These are phyloP conservation scores for Bombylius major DNA, from an alignment of 2,888 invertebrate species.

Conservation along the genomic window DNA sequence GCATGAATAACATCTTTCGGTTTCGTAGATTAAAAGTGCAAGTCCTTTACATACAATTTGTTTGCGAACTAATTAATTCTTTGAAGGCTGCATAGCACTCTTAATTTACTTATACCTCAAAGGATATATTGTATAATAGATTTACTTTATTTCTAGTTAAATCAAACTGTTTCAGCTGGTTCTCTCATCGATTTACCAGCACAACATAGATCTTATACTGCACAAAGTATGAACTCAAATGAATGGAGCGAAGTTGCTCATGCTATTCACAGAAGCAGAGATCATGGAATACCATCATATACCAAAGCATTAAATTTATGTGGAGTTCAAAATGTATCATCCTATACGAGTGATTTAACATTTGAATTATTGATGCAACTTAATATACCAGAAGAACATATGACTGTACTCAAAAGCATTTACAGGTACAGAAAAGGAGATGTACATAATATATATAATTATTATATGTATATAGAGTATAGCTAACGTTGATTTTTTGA, in stretches of 20 bases:
- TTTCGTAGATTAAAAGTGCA: too few relatives aligned
- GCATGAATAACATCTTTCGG: too few relatives aligned
- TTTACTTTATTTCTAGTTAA: conserved; percentile 36
- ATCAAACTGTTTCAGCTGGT: conserved; percentile 45
- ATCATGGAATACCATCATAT: conserved; percentile 72
- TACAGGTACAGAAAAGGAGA: background rate
- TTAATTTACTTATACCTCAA: too few relatives aligned
- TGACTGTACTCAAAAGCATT: conserved; percentile 2
- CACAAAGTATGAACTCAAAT: conserved; percentile 36
- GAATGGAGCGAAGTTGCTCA: conserved; percentile 42
- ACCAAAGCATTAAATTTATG: conserved; percentile 55
- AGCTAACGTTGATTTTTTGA: too few relatives aligned
- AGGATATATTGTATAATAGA: too few relatives aligned
- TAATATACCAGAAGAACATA: background rate
- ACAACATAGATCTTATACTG: conserved; percentile 32
- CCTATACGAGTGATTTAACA: background rate
- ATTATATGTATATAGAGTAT: too few relatives aligned
- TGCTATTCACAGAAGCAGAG: conserved; percentile 53
- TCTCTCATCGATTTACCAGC: conserved; percentile 53
- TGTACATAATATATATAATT: background rate
- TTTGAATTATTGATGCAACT: background rate
- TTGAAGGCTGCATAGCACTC: too few relatives aligned
- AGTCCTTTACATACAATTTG: background rate
- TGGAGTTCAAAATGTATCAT: background rate
- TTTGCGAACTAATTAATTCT: background rate